Evolutionary conservation across 2,113 vertebrate species (phyloP).

Genomic region (Phodopus roborovskii): DNA sequence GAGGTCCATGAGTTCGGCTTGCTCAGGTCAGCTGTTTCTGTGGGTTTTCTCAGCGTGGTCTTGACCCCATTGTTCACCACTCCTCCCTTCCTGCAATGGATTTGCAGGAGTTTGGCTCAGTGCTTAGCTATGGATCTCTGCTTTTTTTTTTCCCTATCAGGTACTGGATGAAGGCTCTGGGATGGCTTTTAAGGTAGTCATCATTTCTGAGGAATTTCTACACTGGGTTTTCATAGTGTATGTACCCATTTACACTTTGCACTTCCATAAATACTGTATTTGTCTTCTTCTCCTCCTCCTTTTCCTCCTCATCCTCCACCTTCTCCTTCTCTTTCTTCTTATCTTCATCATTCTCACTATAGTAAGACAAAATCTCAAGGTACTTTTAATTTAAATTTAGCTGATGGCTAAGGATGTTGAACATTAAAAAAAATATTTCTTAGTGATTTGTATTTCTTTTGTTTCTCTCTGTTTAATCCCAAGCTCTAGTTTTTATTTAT

Average conservation of each 20-base stretch:
- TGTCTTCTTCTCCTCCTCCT: neutral
- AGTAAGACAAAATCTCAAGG: neutral
- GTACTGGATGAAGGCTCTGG: no score
- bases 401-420: neutral
- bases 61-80: no score
- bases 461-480: neutral
- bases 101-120: no score
- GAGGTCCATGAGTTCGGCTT: no score
- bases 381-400: neutral
- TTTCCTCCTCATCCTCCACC: neutral
- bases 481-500: neutral
- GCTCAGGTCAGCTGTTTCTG: no score
- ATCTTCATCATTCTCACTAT: neutral
- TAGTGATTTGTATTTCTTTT: neutral
- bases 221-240: neutral
- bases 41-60: no score
- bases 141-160: no score
- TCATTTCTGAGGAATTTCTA: neutral
- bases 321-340: no score
- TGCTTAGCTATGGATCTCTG: no score
- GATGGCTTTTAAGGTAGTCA: no score
- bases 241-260: neutral
- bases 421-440: neutral
- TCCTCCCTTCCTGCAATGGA: no score
- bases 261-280: neutral